Evolutionary conservation across 2,797 vertebrate genomes (phyloP), one percentile per base, ranked within the genome.

Genomic region (Hylomyscus alleni): DNA sequence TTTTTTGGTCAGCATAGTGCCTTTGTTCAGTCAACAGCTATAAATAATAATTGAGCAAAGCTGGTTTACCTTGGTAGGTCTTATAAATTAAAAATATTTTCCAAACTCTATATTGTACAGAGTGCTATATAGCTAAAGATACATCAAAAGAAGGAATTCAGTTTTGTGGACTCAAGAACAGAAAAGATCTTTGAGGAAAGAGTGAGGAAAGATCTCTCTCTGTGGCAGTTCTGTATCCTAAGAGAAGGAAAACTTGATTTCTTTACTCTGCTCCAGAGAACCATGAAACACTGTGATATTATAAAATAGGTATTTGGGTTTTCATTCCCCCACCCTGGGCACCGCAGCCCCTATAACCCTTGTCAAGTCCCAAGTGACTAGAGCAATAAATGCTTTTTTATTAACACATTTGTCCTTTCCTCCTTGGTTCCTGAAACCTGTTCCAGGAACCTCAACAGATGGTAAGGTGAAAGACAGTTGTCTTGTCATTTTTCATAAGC

Each of bases 41-140:
- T 29, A 29, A 58, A 31, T 40, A 31, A 40, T 54, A 67, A 60
- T 65, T 86, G 50, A 37, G 19, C 80, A 83, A 69, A 6, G 17
- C 26, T 56, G 0, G 76, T 91, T 76, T 56, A 85, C n/a, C 13
- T 52, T 69, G 89, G 20, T 67, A 29, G 0, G 54, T 37, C 60
- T 90, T 90, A 24, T 69, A 60, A 82, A 77, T 89, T 93, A 93
- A n/a, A 77, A 91, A 56, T 89, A 73, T 26, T 56, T 72, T 37
- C 9, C 37, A 40, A 85, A 50, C 29, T 47, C n/a, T 60, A 67
- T 44, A 22, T 78, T 87, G 44, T 83, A n/a, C 17, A 78, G 85
- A 87, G 56, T 86, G 76, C 10, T 85, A 84, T 96, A 65, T 89
- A 92, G 40, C 15, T 75, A 24, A 69, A 13, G 34, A 5, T 62